Evolutionary conservation across 2,888 invertebrate species (phyloP).

Genomic region (Campopleginae sp.): DNA sequence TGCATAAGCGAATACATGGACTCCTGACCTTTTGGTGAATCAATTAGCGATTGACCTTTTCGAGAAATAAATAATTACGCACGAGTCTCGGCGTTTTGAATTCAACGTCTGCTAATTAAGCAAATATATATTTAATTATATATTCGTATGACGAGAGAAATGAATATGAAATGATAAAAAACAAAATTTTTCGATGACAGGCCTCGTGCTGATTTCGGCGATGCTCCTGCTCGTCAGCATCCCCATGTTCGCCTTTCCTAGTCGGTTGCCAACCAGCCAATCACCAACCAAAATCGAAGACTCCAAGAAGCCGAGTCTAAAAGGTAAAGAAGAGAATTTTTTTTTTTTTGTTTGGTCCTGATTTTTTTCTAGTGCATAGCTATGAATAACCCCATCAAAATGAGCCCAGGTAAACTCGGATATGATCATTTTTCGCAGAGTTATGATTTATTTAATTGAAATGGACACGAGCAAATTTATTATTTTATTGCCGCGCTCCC

Average conservation of each 20-base stretch:
- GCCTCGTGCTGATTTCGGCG: slow-evolving; percentile 93
- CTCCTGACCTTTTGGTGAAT: slow-evolving; percentile 5
- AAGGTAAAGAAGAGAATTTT: slow-evolving; percentile 86
- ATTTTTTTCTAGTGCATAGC: neutral
- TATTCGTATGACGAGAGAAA: neutral
- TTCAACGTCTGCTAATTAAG: neutral
- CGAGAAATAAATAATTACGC: neutral
- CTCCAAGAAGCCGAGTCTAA: slow-evolving; percentile 87
- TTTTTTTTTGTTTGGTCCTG: neutral
- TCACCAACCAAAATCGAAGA: slow-evolving; percentile 79
- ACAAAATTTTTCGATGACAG: slow-evolving; percentile 82
- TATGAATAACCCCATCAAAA: neutral
- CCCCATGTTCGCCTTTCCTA: slow-evolving; percentile 96
- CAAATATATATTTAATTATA: neutral
- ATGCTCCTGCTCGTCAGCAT: slow-evolving; percentile 93
- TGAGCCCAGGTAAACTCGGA: neutral
- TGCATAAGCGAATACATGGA: neutral
- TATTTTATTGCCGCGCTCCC: neutral
- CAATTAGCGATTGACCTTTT: neutral
- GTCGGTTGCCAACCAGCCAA: slow-evolving; percentile 88
- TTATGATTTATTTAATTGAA: slow-evolving; percentile 19
- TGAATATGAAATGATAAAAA: neutral
- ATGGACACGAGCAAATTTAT: neutral
- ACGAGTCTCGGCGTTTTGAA: neutral
- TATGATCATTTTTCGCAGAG: neutral